These are phyloP conservation scores for Willisornis vidua DNA, from an alignment of 2,113 vertebrate species.

Conservation along the genomic window DNA sequence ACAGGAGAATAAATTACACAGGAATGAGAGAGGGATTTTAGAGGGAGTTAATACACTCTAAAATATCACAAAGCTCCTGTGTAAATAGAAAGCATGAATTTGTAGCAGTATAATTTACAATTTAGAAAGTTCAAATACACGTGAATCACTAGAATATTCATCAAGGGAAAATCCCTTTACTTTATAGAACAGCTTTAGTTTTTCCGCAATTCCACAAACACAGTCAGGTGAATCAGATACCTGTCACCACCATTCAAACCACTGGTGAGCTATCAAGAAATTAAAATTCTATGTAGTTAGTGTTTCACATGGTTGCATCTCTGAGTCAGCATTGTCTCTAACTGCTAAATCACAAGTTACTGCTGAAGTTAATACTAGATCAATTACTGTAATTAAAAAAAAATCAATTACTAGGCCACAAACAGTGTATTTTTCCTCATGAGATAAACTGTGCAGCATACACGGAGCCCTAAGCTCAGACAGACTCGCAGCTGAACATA, in stretches of 20 bases:
- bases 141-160: not conserved
- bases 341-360: not conserved
- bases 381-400: constrained; percentile 16
- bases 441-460: not conserved
- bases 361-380: not conserved
- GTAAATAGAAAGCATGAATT: not conserved
- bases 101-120: not conserved
- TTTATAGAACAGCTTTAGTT: not conserved
- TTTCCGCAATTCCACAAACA: not conserved
- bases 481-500: not conserved
- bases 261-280: not conserved
- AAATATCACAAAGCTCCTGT: not conserved
- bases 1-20: not conserved
- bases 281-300: not conserved
- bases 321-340: not conserved
- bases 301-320: not conserved
- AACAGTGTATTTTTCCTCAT: not conserved
- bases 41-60: not conserved
- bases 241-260: not conserved
- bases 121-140: constrained; percentile 29
- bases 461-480: not conserved
- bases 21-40: not conserved
- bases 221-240: not conserved
- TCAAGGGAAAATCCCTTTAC: not conserved
- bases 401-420: constrained; percentile 17